These are phyloP conservation scores for Leucophenga maculata DNA, from an alignment of 2,888 invertebrate species.

Conservation along the genomic window DNA sequence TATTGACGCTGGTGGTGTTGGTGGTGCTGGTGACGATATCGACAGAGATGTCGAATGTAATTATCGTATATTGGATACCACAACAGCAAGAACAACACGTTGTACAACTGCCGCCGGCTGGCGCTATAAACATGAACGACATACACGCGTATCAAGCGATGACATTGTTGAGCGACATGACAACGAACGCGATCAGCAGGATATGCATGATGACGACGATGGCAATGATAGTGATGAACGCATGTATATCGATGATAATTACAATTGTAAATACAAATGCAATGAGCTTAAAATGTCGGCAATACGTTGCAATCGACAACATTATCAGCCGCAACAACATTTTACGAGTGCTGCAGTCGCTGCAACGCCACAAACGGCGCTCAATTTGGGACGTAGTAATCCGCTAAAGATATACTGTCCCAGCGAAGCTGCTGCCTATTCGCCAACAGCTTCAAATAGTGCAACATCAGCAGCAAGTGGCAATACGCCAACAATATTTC, in stretches of 20 bases:
- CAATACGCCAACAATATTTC: constrained; percentile 29
- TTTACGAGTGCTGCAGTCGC: constrained; percentile 41
- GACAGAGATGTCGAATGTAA: background rate
- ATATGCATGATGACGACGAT: constrained; percentile 43
- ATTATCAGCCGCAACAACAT: constrained; percentile 46
- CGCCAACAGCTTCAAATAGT: constrained; percentile 52
- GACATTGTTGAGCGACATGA: constrained; percentile 1
- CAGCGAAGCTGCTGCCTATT: constrained; percentile 59
- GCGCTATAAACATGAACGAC: constrained; percentile 6
- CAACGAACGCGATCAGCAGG: constrained; percentile 43
- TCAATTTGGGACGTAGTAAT: constrained; percentile 58
- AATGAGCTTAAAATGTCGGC: constrained; percentile 67
- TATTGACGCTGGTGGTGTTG: background rate
- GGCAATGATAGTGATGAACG: constrained; percentile 47
- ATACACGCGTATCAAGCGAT: background rate
- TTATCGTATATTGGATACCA: constrained; percentile 3
- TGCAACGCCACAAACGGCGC: constrained; percentile 55
- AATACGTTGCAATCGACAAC: constrained; percentile 63
- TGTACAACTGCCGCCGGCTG: background rate
- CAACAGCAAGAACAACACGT: constrained; percentile 7
- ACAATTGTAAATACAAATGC: constrained; percentile 68
- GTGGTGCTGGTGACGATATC: background rate
- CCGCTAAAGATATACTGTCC: constrained; percentile 52
- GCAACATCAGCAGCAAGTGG: constrained; percentile 48
- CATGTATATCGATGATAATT: constrained; percentile 53